Percentiles rank a stretch among this genome's conserved stretches.
phyloP scores from a whole-genome alignment of 2,113 vertebrate genomes.

The Atlantisia rogersi region DNA sequence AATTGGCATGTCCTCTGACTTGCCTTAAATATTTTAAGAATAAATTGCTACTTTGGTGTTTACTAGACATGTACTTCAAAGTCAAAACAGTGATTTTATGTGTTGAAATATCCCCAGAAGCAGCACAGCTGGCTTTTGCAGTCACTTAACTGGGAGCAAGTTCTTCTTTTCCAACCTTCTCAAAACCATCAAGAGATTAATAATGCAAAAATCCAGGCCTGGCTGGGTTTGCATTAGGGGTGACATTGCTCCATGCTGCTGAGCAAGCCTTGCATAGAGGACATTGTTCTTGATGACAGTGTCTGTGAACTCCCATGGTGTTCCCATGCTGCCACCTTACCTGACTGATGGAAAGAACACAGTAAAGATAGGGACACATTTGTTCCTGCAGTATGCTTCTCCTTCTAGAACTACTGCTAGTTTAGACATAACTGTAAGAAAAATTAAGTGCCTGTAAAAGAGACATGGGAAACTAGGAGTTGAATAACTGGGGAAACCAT shows the following conservation, averaged over 20 bases:
- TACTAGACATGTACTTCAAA: background rate
- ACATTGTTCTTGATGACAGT: background rate
- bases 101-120: background rate
- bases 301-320: background rate
- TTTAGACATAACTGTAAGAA: background rate
- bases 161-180: background rate
- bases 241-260: background rate
- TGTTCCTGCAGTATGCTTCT: background rate
- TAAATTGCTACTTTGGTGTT: background rate
- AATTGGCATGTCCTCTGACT: background rate
- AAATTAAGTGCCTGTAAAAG: background rate
- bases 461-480: background rate
- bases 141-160: rapidly evolving
- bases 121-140: background rate
- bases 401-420: background rate
- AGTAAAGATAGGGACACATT: background rate
- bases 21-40: background rate
- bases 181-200: background rate
- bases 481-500: background rate
- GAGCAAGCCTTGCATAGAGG: background rate
- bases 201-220: background rate
- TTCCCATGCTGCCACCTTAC: background rate
- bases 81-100: background rate
- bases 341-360: rapidly evolving
- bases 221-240: background rate